Evolutionary conservation across 1,140 invertebrate genomes (phyloP).

Genomic region (Cyphomyrmex costatus): DNA sequence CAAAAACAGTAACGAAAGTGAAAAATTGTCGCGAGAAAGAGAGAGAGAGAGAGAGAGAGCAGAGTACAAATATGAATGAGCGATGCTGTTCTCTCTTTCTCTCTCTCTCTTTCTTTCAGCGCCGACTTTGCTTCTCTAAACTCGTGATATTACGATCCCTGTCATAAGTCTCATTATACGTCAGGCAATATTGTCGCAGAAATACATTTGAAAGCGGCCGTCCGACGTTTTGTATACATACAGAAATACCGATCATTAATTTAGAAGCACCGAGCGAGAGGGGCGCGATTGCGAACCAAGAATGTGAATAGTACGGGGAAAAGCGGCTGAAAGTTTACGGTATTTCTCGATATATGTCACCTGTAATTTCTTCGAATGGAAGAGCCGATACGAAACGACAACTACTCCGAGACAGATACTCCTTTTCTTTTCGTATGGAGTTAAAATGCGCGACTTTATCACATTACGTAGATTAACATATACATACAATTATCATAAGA

Average conservation of each 20-base stretch:
- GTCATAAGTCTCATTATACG: slow-evolving; percentile 13
- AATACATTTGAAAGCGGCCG: background rate
- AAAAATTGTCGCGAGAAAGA: background rate
- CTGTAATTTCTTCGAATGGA: background rate
- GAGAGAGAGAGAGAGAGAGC: too few relatives aligned
- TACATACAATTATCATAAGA: slow-evolving; percentile 3
- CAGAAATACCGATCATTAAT: slow-evolving; percentile 35
- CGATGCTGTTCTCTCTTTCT: background rate
- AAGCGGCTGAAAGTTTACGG: background rate
- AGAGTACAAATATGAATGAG: background rate
- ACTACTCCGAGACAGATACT: background rate
- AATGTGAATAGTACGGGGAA: slow-evolving; percentile 21
- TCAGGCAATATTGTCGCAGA: background rate
- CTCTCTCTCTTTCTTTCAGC: background rate
- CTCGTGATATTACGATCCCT: background rate
- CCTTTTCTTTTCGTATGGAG: background rate
- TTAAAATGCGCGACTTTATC: background rate
- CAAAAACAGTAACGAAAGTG: slow-evolving; percentile 1
- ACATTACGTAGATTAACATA: background rate
- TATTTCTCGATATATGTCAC: background rate
- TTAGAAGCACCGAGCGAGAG: background rate
- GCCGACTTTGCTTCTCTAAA: background rate
- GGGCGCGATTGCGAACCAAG: background rate
- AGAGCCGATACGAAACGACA: background rate
- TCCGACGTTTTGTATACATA: slow-evolving; percentile 15